A percentile compares a stretch with the other conserved stretches of the same genome.
Conservation (phyloP, 2,113 vertebrate species). For the Tyrannus savana region DNA sequence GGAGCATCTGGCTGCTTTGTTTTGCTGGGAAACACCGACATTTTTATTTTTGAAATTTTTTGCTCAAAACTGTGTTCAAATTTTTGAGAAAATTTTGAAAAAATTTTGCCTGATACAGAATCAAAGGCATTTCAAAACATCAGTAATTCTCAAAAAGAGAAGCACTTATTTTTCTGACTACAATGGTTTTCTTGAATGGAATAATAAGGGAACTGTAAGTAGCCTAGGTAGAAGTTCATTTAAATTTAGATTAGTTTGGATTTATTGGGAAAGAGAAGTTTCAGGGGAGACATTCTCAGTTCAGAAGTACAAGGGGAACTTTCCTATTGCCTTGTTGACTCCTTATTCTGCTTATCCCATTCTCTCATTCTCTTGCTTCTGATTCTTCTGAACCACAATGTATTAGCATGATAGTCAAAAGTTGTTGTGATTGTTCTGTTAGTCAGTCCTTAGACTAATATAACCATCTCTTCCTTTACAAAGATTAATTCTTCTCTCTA, state of each 20-base stretch:
- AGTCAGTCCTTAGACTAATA: not conserved
- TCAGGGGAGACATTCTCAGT: not conserved
- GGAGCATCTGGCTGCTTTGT: not conserved
- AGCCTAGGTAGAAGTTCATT: not conserved
- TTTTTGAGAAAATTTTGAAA: not conserved
- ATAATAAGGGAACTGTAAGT: not conserved
- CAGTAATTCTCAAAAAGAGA: not conserved
- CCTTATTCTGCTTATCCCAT: not conserved
- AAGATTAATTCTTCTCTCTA: not conserved
- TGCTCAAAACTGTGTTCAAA: not conserved
- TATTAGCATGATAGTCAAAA: not conserved
- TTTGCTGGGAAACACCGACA: not conserved
- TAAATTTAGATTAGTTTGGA: not conserved
- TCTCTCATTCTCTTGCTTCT: not conserved
- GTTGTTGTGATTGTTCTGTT: not conserved
- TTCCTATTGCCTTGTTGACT: not conserved
- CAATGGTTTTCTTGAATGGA: not conserved
- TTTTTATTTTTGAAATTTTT: not conserved
- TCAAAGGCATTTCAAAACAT: not conserved
- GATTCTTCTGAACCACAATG: conserved; percentile 11
- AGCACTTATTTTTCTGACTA: not conserved
- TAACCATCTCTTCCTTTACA: not conserved
- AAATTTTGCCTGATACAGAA: not conserved
- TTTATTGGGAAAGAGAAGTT: not conserved
- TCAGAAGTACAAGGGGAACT: not conserved